Evolutionary conservation across 2,888 invertebrate species (phyloP).

Genomic region (Allophyes oxyacanthae): DNA sequence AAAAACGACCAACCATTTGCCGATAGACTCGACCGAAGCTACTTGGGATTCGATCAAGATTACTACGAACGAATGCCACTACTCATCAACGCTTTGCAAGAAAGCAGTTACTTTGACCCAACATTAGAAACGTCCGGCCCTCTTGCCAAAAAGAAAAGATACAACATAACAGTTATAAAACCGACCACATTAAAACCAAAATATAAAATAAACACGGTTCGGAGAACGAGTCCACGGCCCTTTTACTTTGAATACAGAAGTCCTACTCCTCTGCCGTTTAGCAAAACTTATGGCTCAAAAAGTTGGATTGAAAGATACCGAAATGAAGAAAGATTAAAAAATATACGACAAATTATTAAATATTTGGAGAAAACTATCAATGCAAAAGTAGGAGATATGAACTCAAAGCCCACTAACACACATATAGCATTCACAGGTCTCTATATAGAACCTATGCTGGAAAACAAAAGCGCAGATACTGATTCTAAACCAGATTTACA

Average conservation of each 20-base stretch:
- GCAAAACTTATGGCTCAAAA: slow-evolving; percentile 76
- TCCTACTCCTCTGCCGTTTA: slow-evolving; percentile 80
- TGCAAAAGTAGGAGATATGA: slow-evolving; percentile 81
- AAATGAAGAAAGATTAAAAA: slow-evolving; percentile 82
- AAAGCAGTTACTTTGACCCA: slow-evolving; percentile 76
- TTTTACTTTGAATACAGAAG: slow-evolving; percentile 83
- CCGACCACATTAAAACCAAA: slow-evolving; percentile 53
- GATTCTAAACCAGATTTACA: slow-evolving; percentile 54
- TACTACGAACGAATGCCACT: slow-evolving; percentile 85
- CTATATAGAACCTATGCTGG: slow-evolving; percentile 73
- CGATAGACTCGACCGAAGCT: slow-evolving; percentile 79
- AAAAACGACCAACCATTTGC: slow-evolving; percentile 74
- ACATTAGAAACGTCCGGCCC: slow-evolving; percentile 63
- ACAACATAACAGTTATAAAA: slow-evolving; percentile 51
- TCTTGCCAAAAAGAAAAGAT: slow-evolving; percentile 49
- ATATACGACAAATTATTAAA: slow-evolving; percentile 81
- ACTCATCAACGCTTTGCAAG: slow-evolving; percentile 84
- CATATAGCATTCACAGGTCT: slow-evolving; percentile 82
- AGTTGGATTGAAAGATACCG: slow-evolving; percentile 83
- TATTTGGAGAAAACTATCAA: slow-evolving; percentile 84
- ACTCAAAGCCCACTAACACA: slow-evolving; percentile 66
- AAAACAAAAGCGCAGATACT: slow-evolving; percentile 52
- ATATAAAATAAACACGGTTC: slow-evolving; percentile 60
- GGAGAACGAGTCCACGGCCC: slow-evolving; percentile 86
- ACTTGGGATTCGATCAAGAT: slow-evolving; percentile 84